Percentiles rank a stretch among this genome's conserved stretches.
Evolutionary conservation across 2,113 vertebrate species (phyloP).

Genomic region (Nesoenas mayeri): DNA sequence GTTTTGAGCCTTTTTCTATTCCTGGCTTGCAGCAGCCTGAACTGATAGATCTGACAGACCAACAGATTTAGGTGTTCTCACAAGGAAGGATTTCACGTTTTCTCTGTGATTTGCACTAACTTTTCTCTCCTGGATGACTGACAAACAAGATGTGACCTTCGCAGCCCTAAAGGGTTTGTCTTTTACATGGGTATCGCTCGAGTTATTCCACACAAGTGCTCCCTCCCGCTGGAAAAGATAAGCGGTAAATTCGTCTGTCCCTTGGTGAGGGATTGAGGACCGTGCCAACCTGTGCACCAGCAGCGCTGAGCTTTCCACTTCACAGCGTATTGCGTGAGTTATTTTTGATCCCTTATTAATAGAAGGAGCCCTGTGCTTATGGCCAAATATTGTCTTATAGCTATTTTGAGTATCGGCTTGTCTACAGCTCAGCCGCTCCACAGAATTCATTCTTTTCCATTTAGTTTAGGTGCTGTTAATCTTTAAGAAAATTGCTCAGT

Average conservation of each 20-base stretch:
- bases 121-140: background rate
- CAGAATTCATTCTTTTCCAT: background rate
- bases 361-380: background rate
- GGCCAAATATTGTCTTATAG: background rate
- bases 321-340: constrained; percentile 23
- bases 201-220: constrained; percentile 23
- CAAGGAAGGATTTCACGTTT: background rate
- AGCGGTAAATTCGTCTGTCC: constrained; percentile 11
- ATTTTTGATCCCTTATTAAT: constrained; percentile 47
- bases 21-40: background rate
- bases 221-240: background rate
- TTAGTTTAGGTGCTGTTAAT: constrained; percentile 2
- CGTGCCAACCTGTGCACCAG: background rate
- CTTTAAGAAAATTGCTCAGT: background rate
- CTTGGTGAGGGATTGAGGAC: background rate
- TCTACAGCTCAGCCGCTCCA: background rate
- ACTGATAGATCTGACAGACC: background rate
- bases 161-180: background rate
- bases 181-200: background rate
- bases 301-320: constrained; percentile 8
- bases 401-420: background rate
- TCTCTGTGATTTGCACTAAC: background rate
- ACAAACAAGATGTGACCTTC: constrained; percentile 2
- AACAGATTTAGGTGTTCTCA: background rate
- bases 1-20: background rate